Percentiles rank a stretch among this genome's conserved stretches.
phyloP scores from a whole-genome alignment of 2,888 invertebrate genomes.

The Mimachlamys varia region DNA sequence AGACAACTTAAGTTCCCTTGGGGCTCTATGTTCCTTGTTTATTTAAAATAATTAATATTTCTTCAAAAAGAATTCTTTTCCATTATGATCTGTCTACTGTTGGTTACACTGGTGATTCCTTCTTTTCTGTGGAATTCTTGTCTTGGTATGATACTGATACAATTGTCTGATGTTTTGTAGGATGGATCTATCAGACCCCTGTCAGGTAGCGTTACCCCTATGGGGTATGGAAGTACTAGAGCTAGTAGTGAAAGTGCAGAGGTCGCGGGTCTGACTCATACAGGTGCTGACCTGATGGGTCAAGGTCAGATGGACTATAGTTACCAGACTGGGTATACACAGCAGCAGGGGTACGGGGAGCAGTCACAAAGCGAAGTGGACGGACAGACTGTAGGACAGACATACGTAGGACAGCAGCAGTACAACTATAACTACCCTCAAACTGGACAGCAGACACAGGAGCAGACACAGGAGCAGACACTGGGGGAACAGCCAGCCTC shows the following conservation, averaged over 20 bases:
- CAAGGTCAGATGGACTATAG: slow-evolving; percentile 40
- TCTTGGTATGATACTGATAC: too few relatives aligned
- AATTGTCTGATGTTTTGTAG: slow-evolving; percentile 54
- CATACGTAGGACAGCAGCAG: slow-evolving; percentile 38
- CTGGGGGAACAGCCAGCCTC: slow-evolving; percentile 49
- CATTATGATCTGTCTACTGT: too few relatives aligned
- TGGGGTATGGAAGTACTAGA: slow-evolving; percentile 67
- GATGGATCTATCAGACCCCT: slow-evolving; percentile 76
- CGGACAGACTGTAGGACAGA: slow-evolving; percentile 49
- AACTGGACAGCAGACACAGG: slow-evolving; percentile 54
- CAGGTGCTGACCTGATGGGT: slow-evolving; percentile 11
- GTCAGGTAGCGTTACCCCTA: slow-evolving; percentile 74
- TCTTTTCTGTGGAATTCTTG: too few relatives aligned
- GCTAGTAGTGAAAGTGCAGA: slow-evolving; percentile 78
- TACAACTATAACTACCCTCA: slow-evolving; percentile 41
- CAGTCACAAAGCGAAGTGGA: slow-evolving; percentile 47
- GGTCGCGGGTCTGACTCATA: slow-evolving; percentile 56
- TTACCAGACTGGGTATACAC: slow-evolving; percentile 42
- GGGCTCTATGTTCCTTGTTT: too few relatives aligned
- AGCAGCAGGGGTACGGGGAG: slow-evolving; percentile 44
- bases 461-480: slow-evolving; percentile 42
- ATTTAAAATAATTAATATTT: too few relatives aligned
- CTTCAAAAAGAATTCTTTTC: too few relatives aligned
- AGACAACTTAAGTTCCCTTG: too few relatives aligned
- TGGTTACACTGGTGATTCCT: too few relatives aligned